Evolutionary conservation across 2,888 invertebrate species (phyloP), one percentile per base, ranked within the genome.

Genomic region (Mythimna loreyi): DNA sequence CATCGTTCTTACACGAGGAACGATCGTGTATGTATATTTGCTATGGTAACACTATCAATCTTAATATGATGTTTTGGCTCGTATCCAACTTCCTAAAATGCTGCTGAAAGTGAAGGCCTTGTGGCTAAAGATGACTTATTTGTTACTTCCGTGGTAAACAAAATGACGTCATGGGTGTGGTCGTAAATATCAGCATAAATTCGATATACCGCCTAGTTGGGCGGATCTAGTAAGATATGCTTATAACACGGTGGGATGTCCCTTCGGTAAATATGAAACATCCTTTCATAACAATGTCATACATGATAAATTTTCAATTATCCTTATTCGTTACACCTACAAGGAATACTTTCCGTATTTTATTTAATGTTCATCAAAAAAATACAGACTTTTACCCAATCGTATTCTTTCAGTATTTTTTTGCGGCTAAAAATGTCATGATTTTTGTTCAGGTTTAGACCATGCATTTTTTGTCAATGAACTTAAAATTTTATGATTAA

Each of bases 131-230:
- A 30, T 1, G 52, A 58, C 47, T 53, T 43, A 53, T 56, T 43
- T 53, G 16, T 76, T 25, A 70, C 70, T 58, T 72, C 47, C 47
- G 71, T 49, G 21, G 19, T 67, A 75, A 55, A 75, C 55, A 75
- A 67, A 21, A 40, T 67, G 11, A 7, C 40, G 21, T 11, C 16
- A 21, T 47, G 11, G 40, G 30, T 43, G 5, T n/a, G 7, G n/a
- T 3, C 36, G n/a, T 16, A n/a, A 47, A 30, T 13, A n/a, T 33
- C 33, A 19, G 6, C 16, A 23, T 13, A 19, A 5, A 21, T 64
- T 40, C 11, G 21, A 9, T 59, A 23, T 47, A 3, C 4, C 13
- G 4, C 28, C n/a, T 9, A n/a, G n/a, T n/a, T n/a, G n/a, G n/a
- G n/a, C n/a, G n/a, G n/a, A n/a, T n/a, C n/a, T n/a, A n/a, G n/a